A percentile compares a stretch with the other conserved stretches of the same genome.
Conservation (phyloP, 2,113 vertebrate genomes). For the Azemiops feae region DNA sequence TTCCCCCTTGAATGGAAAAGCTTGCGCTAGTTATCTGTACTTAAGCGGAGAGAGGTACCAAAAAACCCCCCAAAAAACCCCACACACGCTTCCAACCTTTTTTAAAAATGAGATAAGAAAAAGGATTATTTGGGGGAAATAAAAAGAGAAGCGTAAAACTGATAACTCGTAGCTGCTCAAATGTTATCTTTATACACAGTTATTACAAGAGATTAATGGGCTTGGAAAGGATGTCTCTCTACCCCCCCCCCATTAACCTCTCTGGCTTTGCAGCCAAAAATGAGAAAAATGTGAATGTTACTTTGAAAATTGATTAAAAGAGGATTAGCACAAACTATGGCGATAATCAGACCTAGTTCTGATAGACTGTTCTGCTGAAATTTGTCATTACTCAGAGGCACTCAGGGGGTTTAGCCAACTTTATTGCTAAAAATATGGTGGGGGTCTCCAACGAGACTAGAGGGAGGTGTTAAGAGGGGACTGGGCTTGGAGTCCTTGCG, state of each 20-base stretch:
- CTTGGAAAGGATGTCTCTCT: neutral
- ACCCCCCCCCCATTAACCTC: neutral
- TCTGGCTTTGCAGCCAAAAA: neutral
- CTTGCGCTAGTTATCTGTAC: slow-evolving; percentile 36
- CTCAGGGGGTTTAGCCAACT: neutral
- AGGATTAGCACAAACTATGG: neutral
- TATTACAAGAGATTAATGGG: slow-evolving; percentile 54
- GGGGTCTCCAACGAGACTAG: neutral
- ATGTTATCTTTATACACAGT: slow-evolving; percentile 57
- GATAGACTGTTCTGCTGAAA: neutral
- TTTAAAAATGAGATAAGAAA: slow-evolving; percentile 36
- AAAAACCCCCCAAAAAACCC: too few species aligned
- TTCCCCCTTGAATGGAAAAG: slow-evolving; percentile 34
- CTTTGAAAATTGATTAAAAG: neutral
- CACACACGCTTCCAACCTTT: neutral
- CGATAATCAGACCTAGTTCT: neutral
- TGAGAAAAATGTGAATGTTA: neutral
- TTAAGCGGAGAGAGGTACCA: slow-evolving; percentile 29
- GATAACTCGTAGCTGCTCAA: slow-evolving; percentile 53
- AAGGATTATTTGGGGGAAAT: slow-evolving; percentile 58
- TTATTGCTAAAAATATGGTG: neutral
- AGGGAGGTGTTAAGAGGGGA: neutral
- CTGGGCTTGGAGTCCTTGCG: neutral
- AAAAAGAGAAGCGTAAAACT: slow-evolving; percentile 33
- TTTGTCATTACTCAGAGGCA: neutral